Base-by-base conservation (phyloP, 2,888 invertebrate species). In the Rhagonycha fulva region DNA sequence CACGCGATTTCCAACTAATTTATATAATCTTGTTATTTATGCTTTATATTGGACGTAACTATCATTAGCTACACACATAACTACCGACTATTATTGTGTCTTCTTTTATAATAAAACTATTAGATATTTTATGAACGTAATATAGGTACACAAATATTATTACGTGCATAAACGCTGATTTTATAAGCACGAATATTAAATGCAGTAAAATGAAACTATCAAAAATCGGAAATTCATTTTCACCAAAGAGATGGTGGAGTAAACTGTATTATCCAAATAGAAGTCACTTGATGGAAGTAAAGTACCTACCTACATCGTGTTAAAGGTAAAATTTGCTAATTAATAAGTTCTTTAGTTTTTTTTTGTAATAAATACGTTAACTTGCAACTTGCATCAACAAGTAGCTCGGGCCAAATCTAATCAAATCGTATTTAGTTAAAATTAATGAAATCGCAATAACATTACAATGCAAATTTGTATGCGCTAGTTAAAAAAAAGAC, bases 1-100 rank as follows among this genome's bases (percentile, higher is more conserved):
- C 74, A 74, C 74, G 74, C 74, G 70, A 74, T 74, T 74, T 32
- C 60, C 11, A 69, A 68, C 28, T 62, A 68, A 69, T 74, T 74
- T 74, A 74, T 71, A 24, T 74, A 73, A 73, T 69, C 30, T 76
- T 66, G 63, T 66, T 26, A 66, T 66, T 66, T 66, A 66, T 66
- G 23, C n/a, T 24, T 66, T 23, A 24, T 66, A 66, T 24, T 23
- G 24, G 26, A 23, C 19, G 47, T 2, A 19, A 9, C 5, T 66
- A 9, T 66, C 14, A 66, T 66, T 63, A 12, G 63, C 63, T 24
- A 24, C 23, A 14, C 23, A 63, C 23, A 63, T n/a, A 63, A 63
- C 63, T 24, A 24, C 47, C 47, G 47, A n/a, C n/a, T n/a, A 47
- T 19, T 2, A 19, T 47, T 47, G 47, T 47, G n/a, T 47, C 47